phyloP scores from a whole-genome alignment of 1,140 invertebrate genomes.

The Nymphalis io region DNA sequence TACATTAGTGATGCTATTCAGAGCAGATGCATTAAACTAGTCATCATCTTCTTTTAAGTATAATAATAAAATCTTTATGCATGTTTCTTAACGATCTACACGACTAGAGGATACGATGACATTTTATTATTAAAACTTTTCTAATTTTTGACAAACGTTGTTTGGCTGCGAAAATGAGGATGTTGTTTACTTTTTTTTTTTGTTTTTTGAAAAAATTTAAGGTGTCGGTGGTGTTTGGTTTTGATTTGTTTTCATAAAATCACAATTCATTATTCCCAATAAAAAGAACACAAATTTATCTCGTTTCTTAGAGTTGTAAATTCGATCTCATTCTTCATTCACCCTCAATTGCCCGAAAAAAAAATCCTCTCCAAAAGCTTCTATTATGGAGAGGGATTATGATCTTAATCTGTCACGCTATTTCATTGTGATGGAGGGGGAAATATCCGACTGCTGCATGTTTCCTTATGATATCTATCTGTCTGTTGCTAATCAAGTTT shows the following conservation, averaged over 20 bases:
- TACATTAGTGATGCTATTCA: neutral
- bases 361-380: neutral
- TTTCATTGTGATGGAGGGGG: neutral
- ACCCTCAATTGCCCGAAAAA: neutral
- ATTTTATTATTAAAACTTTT: too few relatives aligned
- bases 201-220: too few relatives aligned
- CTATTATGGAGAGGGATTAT: neutral
- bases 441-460: neutral
- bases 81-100: neutral
- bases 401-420: neutral
- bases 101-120: too few relatives aligned
- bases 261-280: too few relatives aligned
- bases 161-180: too few relatives aligned
- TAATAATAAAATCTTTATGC: neutral
- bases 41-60: neutral
- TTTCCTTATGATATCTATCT: too few relatives aligned
- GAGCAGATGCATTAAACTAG: neutral
- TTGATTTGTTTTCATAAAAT: too few relatives aligned
- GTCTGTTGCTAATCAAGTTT: neutral
- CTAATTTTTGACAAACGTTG: too few relatives aligned
- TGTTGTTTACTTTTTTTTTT: too few relatives aligned
- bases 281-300: neutral
- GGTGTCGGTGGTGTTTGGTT: too few relatives aligned
- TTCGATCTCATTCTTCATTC: neutral
- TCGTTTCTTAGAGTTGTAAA: neutral